Base-by-base conservation (phyloP, 2,797 vertebrate genomes). In the Rachycentron canadum region DNA sequence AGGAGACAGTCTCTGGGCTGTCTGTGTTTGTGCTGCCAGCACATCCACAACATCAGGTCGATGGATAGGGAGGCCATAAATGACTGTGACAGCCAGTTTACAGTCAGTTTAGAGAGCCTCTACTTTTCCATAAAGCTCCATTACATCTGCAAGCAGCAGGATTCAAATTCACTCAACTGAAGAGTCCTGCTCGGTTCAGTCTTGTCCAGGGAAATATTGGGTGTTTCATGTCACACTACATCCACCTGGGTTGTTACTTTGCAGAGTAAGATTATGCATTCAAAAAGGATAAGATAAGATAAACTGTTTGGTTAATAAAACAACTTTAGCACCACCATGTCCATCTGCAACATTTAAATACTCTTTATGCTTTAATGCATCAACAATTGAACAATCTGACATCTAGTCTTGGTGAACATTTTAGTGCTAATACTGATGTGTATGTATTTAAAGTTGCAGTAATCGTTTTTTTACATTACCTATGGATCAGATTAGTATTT, bases 1-100 rank as follows among this genome's bases (percentile, higher is more conserved):
- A 52, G 86, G 84, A 92, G 91, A 92, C 84, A 88, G 82, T 89
- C 83, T 83, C 41, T 60, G 74, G 77, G 82, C 86, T 58, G 85
- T 83, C 79, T 87, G 65, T 86, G 89, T 91, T 89, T 87, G 88
- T 90, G 86, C 85, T 93, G 87, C 89, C 89, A 92, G 88, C 81
- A 75, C 84, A 87, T 91, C 83, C 86, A 82, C 87, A 88, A 82
- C 86, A 91, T 89, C 89, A 90, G 90, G 84, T 91, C 77, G 81
- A 89, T 81, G 83, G 91, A 89, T 69, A 57, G 65, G 14, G 70
- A 87, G 83, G 78, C 74, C 73, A 28, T 93, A 90, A 94, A 60
- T 81, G 83, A 88, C 85, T 86, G 69, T 89, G 91, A 90, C 86
- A 92, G 90, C 81, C 86, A 81, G 86, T 90, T 91, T 91, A 87